Percentiles rank a stretch among this genome's conserved stretches.
Conservation (phyloP, 2,113 vertebrate genomes). For the Lepisosteus oculatus region DNA sequence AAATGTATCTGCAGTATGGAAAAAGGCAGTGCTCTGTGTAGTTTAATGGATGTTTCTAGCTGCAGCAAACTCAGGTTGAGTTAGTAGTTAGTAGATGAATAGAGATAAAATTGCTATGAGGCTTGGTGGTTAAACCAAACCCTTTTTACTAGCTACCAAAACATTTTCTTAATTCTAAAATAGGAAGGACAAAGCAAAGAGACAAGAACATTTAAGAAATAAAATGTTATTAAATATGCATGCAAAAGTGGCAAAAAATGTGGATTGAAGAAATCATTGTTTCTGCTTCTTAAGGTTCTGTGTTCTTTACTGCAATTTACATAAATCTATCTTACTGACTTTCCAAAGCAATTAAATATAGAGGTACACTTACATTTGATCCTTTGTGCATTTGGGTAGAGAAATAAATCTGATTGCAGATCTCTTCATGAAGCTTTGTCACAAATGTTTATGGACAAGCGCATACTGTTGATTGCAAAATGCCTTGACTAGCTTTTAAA, state of each 20-base stretch:
- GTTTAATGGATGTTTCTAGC: slow-evolving; percentile 15
- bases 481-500: no score
- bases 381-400: slow-evolving; percentile 46
- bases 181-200: neutral
- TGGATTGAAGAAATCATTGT: slow-evolving; percentile 49
- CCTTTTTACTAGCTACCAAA: neutral
- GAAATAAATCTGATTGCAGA: slow-evolving; percentile 47
- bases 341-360: slow-evolving; percentile 58
- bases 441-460: no score
- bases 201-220: neutral
- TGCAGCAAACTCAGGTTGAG: neutral
- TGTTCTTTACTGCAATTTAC: slow-evolving; percentile 42
- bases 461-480: no score
- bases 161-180: slow-evolving; percentile 7
- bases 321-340: slow-evolving; percentile 59
- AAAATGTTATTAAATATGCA: slow-evolving; percentile 37
- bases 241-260: slow-evolving; percentile 49
- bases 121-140: slow-evolving; percentile 1
- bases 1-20: neutral
- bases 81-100: neutral
- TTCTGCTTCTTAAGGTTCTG: slow-evolving; percentile 51
- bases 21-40: neutral
- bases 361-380: slow-evolving; percentile 57
- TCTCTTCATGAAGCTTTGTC: no score
- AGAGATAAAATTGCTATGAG: neutral